Base-by-base conservation (phyloP, 2,888 invertebrate genomes). In the Agrochola circellaris region DNA sequence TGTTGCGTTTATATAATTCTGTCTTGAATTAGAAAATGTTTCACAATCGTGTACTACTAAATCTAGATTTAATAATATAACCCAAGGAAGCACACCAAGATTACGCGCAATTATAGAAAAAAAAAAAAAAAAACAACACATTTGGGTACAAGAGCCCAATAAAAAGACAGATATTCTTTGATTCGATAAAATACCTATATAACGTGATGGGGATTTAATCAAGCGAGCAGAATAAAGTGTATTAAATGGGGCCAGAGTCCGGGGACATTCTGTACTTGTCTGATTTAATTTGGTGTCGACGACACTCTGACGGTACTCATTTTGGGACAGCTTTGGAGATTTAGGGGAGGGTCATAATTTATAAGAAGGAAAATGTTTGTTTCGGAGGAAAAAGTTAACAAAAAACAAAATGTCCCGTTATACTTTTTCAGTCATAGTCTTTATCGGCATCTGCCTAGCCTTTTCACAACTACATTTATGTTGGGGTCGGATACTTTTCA, bases 141-240 rank as follows among this genome's bases (percentile, higher is more conserved):
- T 51, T 60, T 61, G 20, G 60, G 20, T 0, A 42, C 23, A 45
- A 30, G 11, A 51, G 13, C 4, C 45, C 5, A 26, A 45, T 54
- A 34, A 13, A 54, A 62, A 38, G 8, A 48, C 9, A 69, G 0
- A 2, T 2, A 26, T 64, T 51, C 5, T 42, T 30, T 8, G 17
- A 66, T 62, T 42, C 11, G 1, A 7, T 56, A 48, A 34, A 42
- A 81, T 20, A 62, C 15, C 30, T 77, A 66, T 34, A 61, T 26
- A 73, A 83, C 34, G 17, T 69, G 61, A 73, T 79, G 56, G 20
- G 26, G 34, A 61, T 83, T 68, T 65, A 83, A 83, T 61, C 54
- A 83, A 73, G 82, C 54, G 48, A 17, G 38, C 54, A 69, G 45
- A 26, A 76, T 69, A 38, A 60, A 80, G 38, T 65, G 42, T 34